These are phyloP conservation scores for Epirrhoe tristata DNA, from an alignment of 2,888 invertebrate species.

Conservation along the genomic window DNA sequence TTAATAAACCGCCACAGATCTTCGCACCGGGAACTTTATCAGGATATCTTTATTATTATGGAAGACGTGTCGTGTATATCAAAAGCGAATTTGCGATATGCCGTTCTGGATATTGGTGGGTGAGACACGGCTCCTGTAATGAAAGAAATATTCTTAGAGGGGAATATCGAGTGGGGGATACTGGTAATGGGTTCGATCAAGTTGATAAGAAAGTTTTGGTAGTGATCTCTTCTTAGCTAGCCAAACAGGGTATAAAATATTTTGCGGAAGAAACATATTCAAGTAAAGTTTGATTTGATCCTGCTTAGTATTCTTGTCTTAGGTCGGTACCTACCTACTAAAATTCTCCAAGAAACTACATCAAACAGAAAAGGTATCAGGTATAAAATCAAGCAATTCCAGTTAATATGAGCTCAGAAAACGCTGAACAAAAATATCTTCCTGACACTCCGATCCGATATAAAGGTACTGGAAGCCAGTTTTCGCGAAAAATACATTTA, in stretches of 20 bases:
- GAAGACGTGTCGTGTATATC: slow-evolving; percentile 49
- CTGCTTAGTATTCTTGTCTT: neutral
- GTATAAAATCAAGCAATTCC: slow-evolving; percentile 3
- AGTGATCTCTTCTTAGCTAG: neutral
- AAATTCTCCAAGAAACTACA: neutral
- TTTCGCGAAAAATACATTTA: slow-evolving; percentile 60
- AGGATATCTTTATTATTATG: slow-evolving; percentile 48
- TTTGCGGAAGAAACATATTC: neutral
- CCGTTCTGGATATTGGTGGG: slow-evolving; percentile 30
- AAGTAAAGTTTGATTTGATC: neutral
- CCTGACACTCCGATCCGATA: slow-evolving; percentile 19
- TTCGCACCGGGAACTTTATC: slow-evolving; percentile 50
- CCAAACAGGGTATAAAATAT: neutral
- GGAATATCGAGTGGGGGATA: slow-evolving; percentile 18
- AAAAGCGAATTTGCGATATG: slow-evolving; percentile 40
- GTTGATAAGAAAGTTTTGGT: slow-evolving; percentile 4
- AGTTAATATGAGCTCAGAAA: slow-evolving; percentile 11
- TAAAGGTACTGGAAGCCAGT: slow-evolving; percentile 14
- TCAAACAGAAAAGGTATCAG: neutral
- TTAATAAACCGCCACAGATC: slow-evolving; percentile 54
- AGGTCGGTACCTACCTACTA: no score
- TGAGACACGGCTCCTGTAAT: slow-evolving; percentile 27
- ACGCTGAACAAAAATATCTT: slow-evolving; percentile 18
- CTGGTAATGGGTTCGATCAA: slow-evolving; percentile 18
- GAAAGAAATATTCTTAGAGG: slow-evolving; percentile 15